Base-by-base conservation (phyloP, 2,113 vertebrate species). In the Ageneiosus marmoratus region DNA sequence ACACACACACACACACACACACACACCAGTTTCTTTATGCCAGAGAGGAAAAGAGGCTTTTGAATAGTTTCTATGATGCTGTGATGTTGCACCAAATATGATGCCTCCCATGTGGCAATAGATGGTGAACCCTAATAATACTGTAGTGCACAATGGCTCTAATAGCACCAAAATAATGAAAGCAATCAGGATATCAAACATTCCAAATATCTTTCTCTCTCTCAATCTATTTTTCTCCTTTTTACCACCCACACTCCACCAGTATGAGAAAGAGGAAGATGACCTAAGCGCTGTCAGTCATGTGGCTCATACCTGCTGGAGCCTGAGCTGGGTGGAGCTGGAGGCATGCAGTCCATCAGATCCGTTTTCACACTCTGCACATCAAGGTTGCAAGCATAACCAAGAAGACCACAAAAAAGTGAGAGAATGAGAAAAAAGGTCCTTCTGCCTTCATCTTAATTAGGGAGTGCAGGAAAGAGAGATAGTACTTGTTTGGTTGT, bases 241-340 rank as follows among this genome's bases (percentile, higher is more conserved):
- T 94, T 93, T 91, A 89, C 90, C 92, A 90, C 93, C 94, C 92
- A 93, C 93, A 92, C 90, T 92, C 90, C 91, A 92, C 91, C 89
- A 91, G 91, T 89, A 88, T 90, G 89, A 83, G 88, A 94, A 92
- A 93, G 93, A 92, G 91, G 91, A 89, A 85, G 87, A 91, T 94
- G 94, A 94, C 93, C 94, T 91, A 91, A 90, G 91, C 89, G 92
- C 93, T 94, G 92, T 93, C 92, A 94, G 92, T 94, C 92, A 94
- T 76, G 82, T 87, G 82, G 89, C 87, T 53, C 16, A 89, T 94
- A 94, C 92, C 92, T 93, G 92, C 93, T 92, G 90, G 89, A 93
- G 91, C 83, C 89, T 91, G 91, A 91, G 91, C 87, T 80, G 89
- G 88, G 89, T 85, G 89, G 89, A 91, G 91, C 86, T 86, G 88